phyloP scores from a whole-genome alignment of 1,140 invertebrate species.

The Venturia canescens region DNA sequence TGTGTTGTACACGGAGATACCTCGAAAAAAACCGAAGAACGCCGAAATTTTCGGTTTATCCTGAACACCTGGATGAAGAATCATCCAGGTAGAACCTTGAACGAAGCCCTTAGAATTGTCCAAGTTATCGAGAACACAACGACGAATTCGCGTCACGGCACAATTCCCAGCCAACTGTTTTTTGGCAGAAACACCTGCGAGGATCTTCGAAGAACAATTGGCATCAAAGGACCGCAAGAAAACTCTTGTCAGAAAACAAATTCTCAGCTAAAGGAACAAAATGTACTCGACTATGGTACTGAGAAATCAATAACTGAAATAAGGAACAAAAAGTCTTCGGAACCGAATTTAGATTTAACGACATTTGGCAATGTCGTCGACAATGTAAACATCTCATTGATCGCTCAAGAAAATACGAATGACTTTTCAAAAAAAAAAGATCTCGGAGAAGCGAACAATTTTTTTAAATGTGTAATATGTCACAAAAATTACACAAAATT shows the following conservation, averaged over 20 bases:
- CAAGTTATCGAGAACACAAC: slow-evolving; percentile 65
- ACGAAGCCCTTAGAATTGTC: slow-evolving; percentile 62
- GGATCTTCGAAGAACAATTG: slow-evolving; percentile 20
- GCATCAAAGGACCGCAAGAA: neutral
- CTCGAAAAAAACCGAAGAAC: slow-evolving; percentile 35
- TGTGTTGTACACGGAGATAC: slow-evolving; percentile 58
- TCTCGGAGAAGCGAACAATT: slow-evolving; percentile 35
- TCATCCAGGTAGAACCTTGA: slow-evolving; percentile 60
- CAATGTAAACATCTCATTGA: neutral
- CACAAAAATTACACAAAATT: slow-evolving; percentile 62
- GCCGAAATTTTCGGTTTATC: slow-evolving; percentile 57
- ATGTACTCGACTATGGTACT: slow-evolving; percentile 1
- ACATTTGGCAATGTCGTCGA: no score
- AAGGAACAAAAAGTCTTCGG: no score
- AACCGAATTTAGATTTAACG: no score
- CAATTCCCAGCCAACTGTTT: slow-evolving; percentile 60
- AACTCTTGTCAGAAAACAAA: neutral
- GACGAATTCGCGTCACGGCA: slow-evolving; percentile 52
- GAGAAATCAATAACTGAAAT: neutral
- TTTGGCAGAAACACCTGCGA: slow-evolving; percentile 50
- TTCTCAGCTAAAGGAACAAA: neutral
- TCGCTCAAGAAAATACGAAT: slow-evolving; percentile 20
- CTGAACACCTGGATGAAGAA: slow-evolving; percentile 59
- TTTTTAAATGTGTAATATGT: slow-evolving; percentile 62
- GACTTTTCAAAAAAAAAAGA: slow-evolving; percentile 40